Evolutionary conservation across 1,140 invertebrate genomes (phyloP).

Genomic region (Formica selysi): DNA sequence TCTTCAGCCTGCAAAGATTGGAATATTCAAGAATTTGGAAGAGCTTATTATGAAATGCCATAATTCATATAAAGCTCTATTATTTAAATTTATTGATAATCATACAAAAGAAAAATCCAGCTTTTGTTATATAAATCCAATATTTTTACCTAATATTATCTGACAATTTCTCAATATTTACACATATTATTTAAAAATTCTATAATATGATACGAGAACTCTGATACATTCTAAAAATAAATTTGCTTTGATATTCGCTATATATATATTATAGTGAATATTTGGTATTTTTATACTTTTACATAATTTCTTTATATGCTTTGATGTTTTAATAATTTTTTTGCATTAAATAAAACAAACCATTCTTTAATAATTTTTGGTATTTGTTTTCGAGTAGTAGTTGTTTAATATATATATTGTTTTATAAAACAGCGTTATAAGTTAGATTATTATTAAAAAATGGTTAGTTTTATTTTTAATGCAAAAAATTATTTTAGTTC

Average conservation of each 20-base stretch:
- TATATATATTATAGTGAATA: neutral
- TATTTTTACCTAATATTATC: slow-evolving; percentile 1
- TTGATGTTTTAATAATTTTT: neutral
- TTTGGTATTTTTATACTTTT: neutral
- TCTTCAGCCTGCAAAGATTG: slow-evolving; percentile 13
- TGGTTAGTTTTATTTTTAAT: neutral
- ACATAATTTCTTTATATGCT: neutral
- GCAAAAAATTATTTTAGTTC: slow-evolving; percentile 3
- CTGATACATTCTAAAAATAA: neutral
- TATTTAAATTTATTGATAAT: slow-evolving; percentile 41
- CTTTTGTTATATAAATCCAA: slow-evolving; percentile 1
- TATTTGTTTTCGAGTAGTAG: too few relatives aligned
- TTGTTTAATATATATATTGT: neutral
- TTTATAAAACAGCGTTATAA: neutral
- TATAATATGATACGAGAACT: neutral
- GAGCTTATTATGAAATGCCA: slow-evolving; percentile 13
- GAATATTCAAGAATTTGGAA: slow-evolving; percentile 30
- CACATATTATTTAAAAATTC: slow-evolving; percentile 2
- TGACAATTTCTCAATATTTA: neutral
- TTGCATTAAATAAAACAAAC: too few relatives aligned
- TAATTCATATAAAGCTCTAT: slow-evolving; percentile 28
- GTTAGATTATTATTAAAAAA: neutral
- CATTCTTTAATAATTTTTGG: too few relatives aligned
- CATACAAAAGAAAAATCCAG: slow-evolving; percentile 14
- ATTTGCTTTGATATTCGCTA: neutral